Evolutionary conservation across 2,797 vertebrate species (phyloP).

Genomic region (Hipposideros larvatus): DNA sequence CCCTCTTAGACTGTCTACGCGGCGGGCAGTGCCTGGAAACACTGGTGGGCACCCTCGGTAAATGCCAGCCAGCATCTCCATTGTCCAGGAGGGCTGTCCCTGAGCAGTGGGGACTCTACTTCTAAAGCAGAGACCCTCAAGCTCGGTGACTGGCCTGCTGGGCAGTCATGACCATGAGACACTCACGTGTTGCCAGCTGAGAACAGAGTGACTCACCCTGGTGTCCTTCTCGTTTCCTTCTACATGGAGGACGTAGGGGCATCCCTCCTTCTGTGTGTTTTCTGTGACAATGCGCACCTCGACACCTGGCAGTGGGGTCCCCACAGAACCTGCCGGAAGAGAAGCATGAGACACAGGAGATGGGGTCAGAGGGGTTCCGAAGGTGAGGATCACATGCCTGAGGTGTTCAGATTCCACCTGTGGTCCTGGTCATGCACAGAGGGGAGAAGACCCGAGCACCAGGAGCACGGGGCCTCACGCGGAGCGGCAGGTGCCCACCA

Average conservation of each 20-base stretch:
- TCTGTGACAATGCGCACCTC: constrained; percentile 92
- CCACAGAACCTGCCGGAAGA: constrained; percentile 92
- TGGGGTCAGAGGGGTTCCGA: rapidly evolving
- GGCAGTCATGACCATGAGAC: rapidly evolving
- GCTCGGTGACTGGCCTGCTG: not conserved
- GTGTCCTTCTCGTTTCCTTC: constrained; percentile 91
- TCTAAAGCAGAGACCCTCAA: not conserved
- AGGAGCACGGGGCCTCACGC: not conserved
- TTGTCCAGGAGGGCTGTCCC: not conserved
- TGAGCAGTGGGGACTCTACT: not conserved
- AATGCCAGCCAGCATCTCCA: not conserved
- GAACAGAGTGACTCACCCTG: constrained; percentile 71
- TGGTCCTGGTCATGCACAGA: not conserved
- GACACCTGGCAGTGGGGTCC: constrained; percentile 93
- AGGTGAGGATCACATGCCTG: rapidly evolving
- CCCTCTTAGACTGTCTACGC: not conserved
- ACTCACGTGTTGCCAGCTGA: rapidly evolving
- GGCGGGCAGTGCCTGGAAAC: not conserved
- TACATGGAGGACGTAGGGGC: constrained; percentile 87
- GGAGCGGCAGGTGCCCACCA: not conserved
- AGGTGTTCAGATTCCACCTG: not conserved
- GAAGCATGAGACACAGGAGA: rapidly evolving
- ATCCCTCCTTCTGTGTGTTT: constrained; percentile 65
- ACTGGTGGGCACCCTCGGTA: not conserved
- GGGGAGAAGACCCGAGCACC: not conserved